A percentile compares a stretch with the other conserved stretches of the same genome.
Conservation (phyloP, 1,140 invertebrate genomes). For the Melanaphis sacchari region DNA sequence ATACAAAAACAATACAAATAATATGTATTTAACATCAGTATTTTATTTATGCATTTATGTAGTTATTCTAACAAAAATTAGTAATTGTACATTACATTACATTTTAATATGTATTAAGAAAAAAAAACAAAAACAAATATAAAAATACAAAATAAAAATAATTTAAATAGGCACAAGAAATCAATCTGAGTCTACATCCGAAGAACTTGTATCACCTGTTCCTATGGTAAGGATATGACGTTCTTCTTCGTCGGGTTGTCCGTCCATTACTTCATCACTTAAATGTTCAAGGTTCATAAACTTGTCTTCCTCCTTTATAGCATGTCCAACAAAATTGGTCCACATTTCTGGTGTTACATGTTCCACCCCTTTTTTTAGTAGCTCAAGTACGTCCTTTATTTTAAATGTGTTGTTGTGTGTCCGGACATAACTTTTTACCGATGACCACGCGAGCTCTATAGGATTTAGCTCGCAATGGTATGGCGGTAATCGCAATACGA, state of each 20-base stretch:
- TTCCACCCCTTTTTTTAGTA: conserved; percentile 15
- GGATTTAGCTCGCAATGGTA: background rate
- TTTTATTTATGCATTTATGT: too few species aligned
- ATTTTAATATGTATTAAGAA: too few species aligned
- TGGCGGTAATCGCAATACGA: conserved; percentile 11
- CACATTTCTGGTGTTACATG: conserved; percentile 14
- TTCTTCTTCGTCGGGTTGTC: background rate
- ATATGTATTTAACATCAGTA: too few species aligned
- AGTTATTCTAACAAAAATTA: too few species aligned
- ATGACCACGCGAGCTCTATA: background rate
- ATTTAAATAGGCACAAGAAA: too few species aligned
- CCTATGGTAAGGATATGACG: background rate
- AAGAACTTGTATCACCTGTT: background rate
- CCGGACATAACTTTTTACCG: background rate
- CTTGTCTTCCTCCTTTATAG: background rate
- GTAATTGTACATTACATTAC: too few species aligned
- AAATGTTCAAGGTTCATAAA: background rate
- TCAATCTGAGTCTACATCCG: too few species aligned
- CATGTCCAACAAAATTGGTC: background rate
- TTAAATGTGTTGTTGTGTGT: background rate
- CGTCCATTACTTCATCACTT: background rate
- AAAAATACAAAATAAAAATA: too few species aligned
- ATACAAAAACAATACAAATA: too few species aligned
- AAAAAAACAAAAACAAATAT: too few species aligned
- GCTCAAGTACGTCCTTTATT: background rate